phyloP scores from a whole-genome alignment of 2,797 vertebrate genomes.

The Sebastes taczanowskii region DNA sequence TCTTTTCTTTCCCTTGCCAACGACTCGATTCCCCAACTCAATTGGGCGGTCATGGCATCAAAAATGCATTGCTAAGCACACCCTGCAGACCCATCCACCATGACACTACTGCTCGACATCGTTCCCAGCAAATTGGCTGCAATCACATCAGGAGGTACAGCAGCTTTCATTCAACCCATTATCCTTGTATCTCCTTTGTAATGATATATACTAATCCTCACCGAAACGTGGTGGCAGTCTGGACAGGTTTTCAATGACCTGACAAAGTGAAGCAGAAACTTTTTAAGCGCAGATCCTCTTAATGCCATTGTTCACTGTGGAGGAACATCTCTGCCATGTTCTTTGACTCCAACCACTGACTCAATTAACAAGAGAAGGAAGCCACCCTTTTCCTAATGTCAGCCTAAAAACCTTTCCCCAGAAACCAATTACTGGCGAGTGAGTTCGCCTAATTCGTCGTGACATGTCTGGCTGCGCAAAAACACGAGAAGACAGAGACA shows the following conservation, averaged over 20 bases:
- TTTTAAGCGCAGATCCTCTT: constrained; percentile 40
- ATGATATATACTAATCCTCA: constrained; percentile 40
- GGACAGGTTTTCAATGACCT: constrained; percentile 49
- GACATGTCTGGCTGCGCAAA: constrained; percentile 72
- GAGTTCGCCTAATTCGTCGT: constrained; percentile 75
- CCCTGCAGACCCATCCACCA: constrained; percentile 27
- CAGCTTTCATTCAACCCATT: constrained; percentile 42
- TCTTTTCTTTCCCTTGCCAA: constrained; percentile 17
- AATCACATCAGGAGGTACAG: constrained; percentile 25
- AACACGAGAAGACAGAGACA: constrained; percentile 51
- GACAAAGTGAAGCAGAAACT: constrained; percentile 57
- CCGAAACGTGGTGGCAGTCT: neutral
- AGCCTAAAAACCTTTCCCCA: constrained; percentile 75
- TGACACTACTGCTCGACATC: constrained; percentile 23
- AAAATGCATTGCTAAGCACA: constrained; percentile 54
- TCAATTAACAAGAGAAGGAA: constrained; percentile 71
- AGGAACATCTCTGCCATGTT: constrained; percentile 56
- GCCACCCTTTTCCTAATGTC: constrained; percentile 78
- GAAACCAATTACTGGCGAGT: constrained; percentile 82
- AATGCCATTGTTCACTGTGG: constrained; percentile 37
- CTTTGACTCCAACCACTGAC: constrained; percentile 65
- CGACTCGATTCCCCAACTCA: neutral
- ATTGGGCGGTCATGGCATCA: constrained; percentile 34
- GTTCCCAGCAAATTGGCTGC: constrained; percentile 30
- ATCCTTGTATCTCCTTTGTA: constrained; percentile 46